Base-by-base conservation (phyloP, 2,888 invertebrate genomes). In the Nomada flava region DNA sequence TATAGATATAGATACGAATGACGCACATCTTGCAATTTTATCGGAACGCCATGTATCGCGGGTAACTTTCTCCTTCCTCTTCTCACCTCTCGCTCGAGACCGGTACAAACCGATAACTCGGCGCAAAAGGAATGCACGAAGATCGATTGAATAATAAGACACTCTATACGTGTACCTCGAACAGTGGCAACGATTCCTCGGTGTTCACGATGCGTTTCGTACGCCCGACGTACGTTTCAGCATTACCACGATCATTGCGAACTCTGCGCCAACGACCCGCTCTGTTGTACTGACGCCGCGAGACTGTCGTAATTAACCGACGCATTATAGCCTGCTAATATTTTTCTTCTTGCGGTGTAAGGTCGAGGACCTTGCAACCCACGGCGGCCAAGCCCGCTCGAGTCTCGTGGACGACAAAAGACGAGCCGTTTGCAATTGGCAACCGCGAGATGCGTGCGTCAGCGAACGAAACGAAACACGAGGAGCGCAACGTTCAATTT, bases 361-460 rank as follows among this genome's bases (percentile, higher is more conserved):
- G 82, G 82, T 76, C 76, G 64, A 60, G 36, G 82, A 83, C 76
- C 72, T 62, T 76, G 52, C 68, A 44, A 52, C 57, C 67, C 65
- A 69, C 65, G 52, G 23, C 26, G 23, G 57, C 57, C 82, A 65
- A 76, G 68, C 44, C 76, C 72, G 62, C 75, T 79, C 82, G 36
- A 55, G 72, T 64, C 23, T 13, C 44, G 53, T 36, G 36, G 53
- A 18, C 67, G 53, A n/a, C 70, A 36, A 57, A 63, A 71, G 71
- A 63, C 68, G 70, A 69, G 60, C 71, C 57, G 9, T 23, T 13
- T 36, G 23, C 36, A 60, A 64, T 76, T 53, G 18, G 42, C 18
- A 29, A 2, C 50, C 26, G 50, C n/a, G 36, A 55, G 57, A 47
- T 44, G 47, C 47, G 18, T 18, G 55, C 18, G 18, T 26, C 1